Base-by-base conservation (phyloP, 2,888 invertebrate genomes). In the Agonopterix heracliana region DNA sequence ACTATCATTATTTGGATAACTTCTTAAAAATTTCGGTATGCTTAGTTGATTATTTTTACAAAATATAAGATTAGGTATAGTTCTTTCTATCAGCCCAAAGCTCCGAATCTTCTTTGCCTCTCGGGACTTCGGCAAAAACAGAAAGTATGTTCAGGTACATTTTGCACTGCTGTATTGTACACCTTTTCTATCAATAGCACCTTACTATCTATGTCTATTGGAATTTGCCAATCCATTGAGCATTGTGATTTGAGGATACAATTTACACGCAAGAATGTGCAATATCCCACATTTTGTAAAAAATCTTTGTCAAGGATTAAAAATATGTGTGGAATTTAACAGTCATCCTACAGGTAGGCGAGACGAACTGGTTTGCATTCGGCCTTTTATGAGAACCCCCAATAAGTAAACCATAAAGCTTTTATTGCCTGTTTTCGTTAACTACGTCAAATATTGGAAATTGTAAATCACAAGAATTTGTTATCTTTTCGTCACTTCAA, bases 301-400 rank as follows among this genome's bases (percentile, higher is more conserved):
- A 26, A 26, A 26, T 5, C 26, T 5, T 26, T 26, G 26, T 26
- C 26, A 50, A 45, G 49, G 49, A 46, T 45, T 55, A 26, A 56
- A 38, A 56, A 52, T 59, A 67, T 66, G 65, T 54, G 48, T 44
- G 66, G 72, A 72, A 71, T 72, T 63, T 56, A 59, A 58, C 53
- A 63, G 61, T 64, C 63, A 63, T 45, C 49, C 47, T 49, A 60
- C 69, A 69, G 71, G 72, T 70, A 69, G 66, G 56, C 44, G 56
- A 54, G 51, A 46, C 44, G 46, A 60, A 70, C 68, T 59, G 68
- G 69, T 69, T 68, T 59, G 9, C 41, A 48, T 47, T 53, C 55
- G 50, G 52, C 53, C 52, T 57, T 53, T 57, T 59, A 53, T 38
- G 38, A 41, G 43, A 48, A 48, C 46, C 53, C 54, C 48, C 54